Conservation (phyloP, 2,113 vertebrate genomes). For the Megaleporinus macrocephalus region DNA sequence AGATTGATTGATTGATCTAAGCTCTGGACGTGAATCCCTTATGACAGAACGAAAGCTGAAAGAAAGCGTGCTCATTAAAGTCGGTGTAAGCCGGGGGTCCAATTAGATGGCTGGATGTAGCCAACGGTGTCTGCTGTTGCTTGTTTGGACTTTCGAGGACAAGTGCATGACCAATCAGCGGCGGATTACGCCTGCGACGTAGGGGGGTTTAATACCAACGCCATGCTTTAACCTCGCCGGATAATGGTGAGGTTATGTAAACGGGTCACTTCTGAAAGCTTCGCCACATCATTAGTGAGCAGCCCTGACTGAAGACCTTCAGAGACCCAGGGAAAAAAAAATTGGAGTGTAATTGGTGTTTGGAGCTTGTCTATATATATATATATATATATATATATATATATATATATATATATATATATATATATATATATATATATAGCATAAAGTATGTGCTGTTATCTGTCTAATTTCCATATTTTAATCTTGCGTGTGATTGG, state of each 20-base stretch:
- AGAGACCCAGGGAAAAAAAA: slow-evolving; percentile 8
- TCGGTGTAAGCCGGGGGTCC: background rate
- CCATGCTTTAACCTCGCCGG: background rate
- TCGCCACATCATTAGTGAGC: slow-evolving; percentile 16
- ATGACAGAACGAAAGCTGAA: background rate
- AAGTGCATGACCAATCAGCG: slow-evolving; percentile 7
- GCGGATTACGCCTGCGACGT: background rate
- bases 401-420: no score
- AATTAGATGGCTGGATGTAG: background rate
- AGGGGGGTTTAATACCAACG: background rate
- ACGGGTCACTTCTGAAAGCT: background rate
- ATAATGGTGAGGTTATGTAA: slow-evolving; percentile 20
- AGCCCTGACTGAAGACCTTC: slow-evolving; percentile 2
- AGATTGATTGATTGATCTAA: background rate
- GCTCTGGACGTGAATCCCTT: background rate
- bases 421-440: no score
- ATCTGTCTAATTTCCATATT: background rate
- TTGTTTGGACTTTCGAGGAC: slow-evolving; percentile 25
- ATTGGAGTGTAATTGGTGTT: slow-evolving; percentile 11
- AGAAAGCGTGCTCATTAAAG: background rate
- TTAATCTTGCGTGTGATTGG: background rate
- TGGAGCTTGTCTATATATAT: background rate
- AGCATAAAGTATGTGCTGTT: background rate
- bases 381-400: no score
- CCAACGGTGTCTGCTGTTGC: background rate